These are phyloP conservation scores for Ecliptopera silaceata DNA, from an alignment of 2,888 invertebrate genomes.

Conservation along the genomic window DNA sequence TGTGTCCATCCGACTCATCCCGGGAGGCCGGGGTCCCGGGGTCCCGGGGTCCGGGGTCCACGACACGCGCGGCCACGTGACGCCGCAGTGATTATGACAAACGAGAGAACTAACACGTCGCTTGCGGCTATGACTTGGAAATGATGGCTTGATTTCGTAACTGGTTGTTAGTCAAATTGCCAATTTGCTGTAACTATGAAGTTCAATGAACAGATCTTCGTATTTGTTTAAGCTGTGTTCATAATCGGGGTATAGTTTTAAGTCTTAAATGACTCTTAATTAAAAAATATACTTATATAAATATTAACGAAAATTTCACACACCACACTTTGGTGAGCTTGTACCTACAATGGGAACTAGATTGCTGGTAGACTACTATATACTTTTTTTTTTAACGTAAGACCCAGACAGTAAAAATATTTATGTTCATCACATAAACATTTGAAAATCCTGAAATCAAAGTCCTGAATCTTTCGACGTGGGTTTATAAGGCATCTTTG, in stretches of 20 bases:
- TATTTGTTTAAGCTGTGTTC: constrained; percentile 1
- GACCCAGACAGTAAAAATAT: too few relatives aligned
- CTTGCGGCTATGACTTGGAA: constrained; percentile 34
- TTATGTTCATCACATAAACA: too few relatives aligned
- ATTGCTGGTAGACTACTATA: too few relatives aligned
- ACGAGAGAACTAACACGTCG: constrained; percentile 32
- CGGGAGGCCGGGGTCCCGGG: constrained; percentile 8
- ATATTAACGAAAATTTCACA: too few relatives aligned
- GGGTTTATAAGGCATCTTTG: too few relatives aligned
- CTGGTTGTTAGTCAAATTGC: constrained; percentile 30
- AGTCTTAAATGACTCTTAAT: neutral
- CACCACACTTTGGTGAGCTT: too few relatives aligned
- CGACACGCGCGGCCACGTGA: constrained; percentile 22
- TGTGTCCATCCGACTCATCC: constrained; percentile 21
- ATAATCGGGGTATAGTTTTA: constrained; percentile 1
- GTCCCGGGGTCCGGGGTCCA: constrained; percentile 9
- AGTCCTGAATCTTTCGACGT: too few relatives aligned
- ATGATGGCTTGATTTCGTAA: constrained; percentile 28
- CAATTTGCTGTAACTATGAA: constrained; percentile 20
- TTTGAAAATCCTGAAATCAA: too few relatives aligned
- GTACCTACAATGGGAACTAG: too few relatives aligned
- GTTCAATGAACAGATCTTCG: constrained; percentile 16
- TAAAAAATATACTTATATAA: too few relatives aligned
- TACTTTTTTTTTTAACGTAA: too few relatives aligned
- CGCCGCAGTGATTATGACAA: constrained; percentile 35